Percentiles rank a stretch among this genome's conserved stretches.
Conservation (phyloP, 1,140 invertebrate genomes). For the Melipona quadrifasciata region DNA sequence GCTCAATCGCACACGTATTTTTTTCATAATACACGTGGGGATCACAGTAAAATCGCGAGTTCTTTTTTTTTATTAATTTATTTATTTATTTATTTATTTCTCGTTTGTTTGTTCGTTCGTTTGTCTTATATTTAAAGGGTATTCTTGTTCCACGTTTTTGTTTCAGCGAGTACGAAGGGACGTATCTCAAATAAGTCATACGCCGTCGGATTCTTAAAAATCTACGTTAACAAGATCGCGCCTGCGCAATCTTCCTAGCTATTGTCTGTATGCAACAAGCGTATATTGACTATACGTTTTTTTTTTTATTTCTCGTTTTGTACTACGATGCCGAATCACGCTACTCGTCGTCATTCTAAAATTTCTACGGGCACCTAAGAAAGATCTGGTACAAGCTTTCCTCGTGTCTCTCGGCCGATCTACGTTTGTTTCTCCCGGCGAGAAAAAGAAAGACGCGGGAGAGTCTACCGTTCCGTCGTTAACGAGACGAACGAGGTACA, state of each 20-base stretch:
- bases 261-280: conserved; percentile 76
- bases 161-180: conserved; percentile 59
- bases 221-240: conserved; percentile 69
- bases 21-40: conserved; percentile 54
- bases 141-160: conserved; percentile 63
- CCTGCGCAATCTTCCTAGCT: conserved; percentile 72
- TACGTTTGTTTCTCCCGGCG: background rate
- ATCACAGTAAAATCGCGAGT: conserved; percentile 67
- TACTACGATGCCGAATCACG: conserved; percentile 72
- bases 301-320: conserved; percentile 59
- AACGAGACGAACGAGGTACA: background rate
- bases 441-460: background rate
- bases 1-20: conserved; percentile 30
- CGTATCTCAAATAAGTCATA: conserved; percentile 48
- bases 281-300: conserved; percentile 66
- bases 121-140: conserved; percentile 57
- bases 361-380: conserved; percentile 62
- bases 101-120: conserved; percentile 25
- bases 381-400: conserved; percentile 57
- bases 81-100: background rate
- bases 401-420: conserved; percentile 31
- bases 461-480: background rate
- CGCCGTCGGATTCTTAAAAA: conserved; percentile 60
- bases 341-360: conserved; percentile 60
- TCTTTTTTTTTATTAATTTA: conserved; percentile 7